These are phyloP conservation scores for Knipowitschia caucasica DNA, from an alignment of 2,797 vertebrate genomes.

Conservation along the genomic window DNA sequence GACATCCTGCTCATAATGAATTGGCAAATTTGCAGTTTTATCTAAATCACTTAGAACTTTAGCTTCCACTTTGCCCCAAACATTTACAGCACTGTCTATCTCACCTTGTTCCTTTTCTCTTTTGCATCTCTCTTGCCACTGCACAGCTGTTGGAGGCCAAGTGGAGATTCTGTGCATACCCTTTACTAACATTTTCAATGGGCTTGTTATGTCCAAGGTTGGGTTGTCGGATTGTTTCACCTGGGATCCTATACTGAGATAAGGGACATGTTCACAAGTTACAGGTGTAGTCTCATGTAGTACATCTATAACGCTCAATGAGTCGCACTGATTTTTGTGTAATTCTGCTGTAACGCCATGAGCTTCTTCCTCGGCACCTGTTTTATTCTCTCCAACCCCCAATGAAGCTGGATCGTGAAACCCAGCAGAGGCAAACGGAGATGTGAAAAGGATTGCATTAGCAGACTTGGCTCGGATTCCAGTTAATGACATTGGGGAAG, in stretches of 20 bases:
- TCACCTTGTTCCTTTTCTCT: conserved; percentile 29
- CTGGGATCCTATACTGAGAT: conserved; percentile 67
- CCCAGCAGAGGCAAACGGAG: conserved; percentile 7
- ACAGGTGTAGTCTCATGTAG: conserved; percentile 7
- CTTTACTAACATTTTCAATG: conserved; percentile 5
- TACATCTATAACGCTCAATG: not conserved
- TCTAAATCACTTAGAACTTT: conserved; percentile 13
- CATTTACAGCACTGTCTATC: conserved; percentile 14
- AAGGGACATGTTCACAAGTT: conserved; percentile 50
- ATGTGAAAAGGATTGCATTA: conserved; percentile 55
- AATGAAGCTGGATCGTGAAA: not conserved
- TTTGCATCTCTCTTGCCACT: conserved; percentile 62
- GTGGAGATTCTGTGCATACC: conserved; percentile 62
- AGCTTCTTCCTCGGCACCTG: not conserved
- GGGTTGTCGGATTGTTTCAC: conserved; percentile 17
- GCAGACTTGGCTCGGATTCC: conserved; percentile 70
- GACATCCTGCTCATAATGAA: not conserved
- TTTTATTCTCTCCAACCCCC: not conserved
- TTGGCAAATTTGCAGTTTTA: not conserved
- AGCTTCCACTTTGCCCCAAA: conserved; percentile 9
- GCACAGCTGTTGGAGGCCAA: conserved; percentile 67
- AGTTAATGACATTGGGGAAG: not conserved
- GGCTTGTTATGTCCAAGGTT: not conserved
- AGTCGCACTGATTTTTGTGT: not conserved
- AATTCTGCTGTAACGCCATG: conserved; percentile 1